Evolutionary conservation across 2,797 vertebrate genomes (phyloP).

Genomic region (Aplochiton taeniatus): DNA sequence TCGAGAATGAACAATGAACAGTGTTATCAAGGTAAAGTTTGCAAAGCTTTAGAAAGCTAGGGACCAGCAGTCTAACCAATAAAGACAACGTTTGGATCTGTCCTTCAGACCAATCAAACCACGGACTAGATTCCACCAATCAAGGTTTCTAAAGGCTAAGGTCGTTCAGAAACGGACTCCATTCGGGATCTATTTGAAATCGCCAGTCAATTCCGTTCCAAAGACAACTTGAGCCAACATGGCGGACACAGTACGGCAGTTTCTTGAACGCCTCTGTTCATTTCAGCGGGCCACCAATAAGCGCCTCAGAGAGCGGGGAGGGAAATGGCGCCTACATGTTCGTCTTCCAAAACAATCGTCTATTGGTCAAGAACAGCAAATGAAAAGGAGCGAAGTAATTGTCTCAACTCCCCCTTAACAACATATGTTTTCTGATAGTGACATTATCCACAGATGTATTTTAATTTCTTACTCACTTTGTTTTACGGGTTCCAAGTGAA

Average conservation of each 20-base stretch:
- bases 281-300: constrained; percentile 85
- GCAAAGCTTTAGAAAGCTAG: constrained; percentile 71
- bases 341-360: constrained; percentile 86
- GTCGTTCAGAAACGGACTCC: constrained; percentile 77
- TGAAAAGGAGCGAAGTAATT: constrained; percentile 63
- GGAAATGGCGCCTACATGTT: constrained; percentile 86
- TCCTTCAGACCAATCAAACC: constrained; percentile 92
- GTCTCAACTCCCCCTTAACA: constrained; percentile 33
- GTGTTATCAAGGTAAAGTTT: constrained; percentile 68
- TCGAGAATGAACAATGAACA: constrained; percentile 37
- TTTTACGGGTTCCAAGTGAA: constrained; percentile 71
- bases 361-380: constrained; percentile 81
- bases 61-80: constrained; percentile 82
- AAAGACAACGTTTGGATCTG: constrained; percentile 85
- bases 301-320: constrained; percentile 82
- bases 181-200: constrained; percentile 69
- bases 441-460: constrained; percentile 10
- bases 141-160: constrained; percentile 82
- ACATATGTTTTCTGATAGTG: constrained; percentile 11
- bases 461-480: constrained; percentile 74
- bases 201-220: not conserved
- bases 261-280: constrained; percentile 74
- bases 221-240: constrained; percentile 66
- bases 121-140: constrained; percentile 90
- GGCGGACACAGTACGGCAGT: constrained; percentile 60